Percentiles rank a stretch among this genome's conserved stretches.
Evolutionary conservation across 2,797 vertebrate genomes (phyloP).

Genomic region (Crocidura indochinensis): DNA sequence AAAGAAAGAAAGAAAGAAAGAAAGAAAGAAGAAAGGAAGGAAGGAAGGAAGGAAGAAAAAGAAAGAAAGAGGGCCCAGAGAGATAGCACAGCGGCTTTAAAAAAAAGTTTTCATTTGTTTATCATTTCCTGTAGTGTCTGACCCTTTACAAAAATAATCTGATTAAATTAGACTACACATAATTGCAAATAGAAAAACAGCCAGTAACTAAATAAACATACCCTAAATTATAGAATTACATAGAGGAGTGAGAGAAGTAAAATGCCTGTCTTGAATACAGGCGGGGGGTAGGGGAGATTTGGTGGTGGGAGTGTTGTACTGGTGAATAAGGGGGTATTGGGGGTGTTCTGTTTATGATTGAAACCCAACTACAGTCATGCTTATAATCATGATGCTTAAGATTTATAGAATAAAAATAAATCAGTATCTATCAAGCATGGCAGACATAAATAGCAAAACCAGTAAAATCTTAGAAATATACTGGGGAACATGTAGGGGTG

Average conservation of each 20-base stretch:
- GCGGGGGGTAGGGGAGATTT: too few species aligned
- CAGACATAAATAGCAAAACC: conserved; percentile 44
- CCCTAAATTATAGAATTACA: conserved; percentile 36
- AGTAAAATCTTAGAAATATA: conserved; percentile 36
- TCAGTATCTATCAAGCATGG: conserved; percentile 55
- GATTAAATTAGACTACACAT: conserved; percentile 77
- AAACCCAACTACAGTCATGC: too few species aligned
- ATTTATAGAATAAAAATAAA: neutral
- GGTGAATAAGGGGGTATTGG: too few species aligned
- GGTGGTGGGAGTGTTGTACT: too few species aligned
- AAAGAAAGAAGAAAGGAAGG: too few species aligned
- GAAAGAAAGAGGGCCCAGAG: too few species aligned
- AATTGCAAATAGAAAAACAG: conserved; percentile 73
- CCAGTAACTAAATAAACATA: conserved; percentile 76
- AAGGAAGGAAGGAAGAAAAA: too few species aligned
- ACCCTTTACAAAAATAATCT: conserved; percentile 65
- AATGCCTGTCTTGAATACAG: too few species aligned
- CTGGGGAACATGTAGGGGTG: neutral
- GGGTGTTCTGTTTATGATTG: too few species aligned
- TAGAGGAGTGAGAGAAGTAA: neutral
- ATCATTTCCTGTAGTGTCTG: conserved; percentile 47
- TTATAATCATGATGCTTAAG: too few species aligned
- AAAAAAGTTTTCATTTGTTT: conserved; percentile 75
- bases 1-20: too few species aligned
- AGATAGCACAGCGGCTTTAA: too few species aligned